Base-by-base conservation (phyloP, 2,888 invertebrate genomes). In the Lycaena phlaeas region DNA sequence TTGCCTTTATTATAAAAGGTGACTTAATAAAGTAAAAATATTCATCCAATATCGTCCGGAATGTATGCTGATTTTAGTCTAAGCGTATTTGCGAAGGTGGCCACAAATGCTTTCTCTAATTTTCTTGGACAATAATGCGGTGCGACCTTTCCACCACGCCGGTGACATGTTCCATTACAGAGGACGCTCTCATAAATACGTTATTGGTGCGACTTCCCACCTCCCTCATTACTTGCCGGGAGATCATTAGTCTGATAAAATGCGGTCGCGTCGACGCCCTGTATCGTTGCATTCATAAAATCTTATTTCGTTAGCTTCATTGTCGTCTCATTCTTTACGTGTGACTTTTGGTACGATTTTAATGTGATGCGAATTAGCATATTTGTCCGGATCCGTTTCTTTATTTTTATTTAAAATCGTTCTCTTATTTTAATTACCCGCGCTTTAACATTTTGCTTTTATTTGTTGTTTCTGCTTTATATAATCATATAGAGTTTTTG, bases 171-270 rank as follows among this genome's bases (percentile, higher is more conserved):
- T 65, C 72, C 74, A 79, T 79, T 79, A 78, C 62, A 51, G 57
- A 50, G 68, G 72, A 68, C 60, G 71, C 63, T 74, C 76, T 75
- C 77, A 78, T 78, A 78, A 78, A 79, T 78, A 78, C 71, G 75
- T 78, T 77, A 79, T 77, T 78, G 78, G 73, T 68, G n/a, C n/a
- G n/a, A 60, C 64, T 58, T 59, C 60, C 60, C 64, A 59, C 63
- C 68, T 63, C 66, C 61, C 78, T 77, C 77, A 79, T 78, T 81
- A 78, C 70, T n/a, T n/a, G 50, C 52, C 51, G n/a, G n/a, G 61
- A 68, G 74, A 73, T 78, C 78, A 77, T 79, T 78, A 77, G 73
- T 67, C 57, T 65, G 77, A 78, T 81, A 78, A 78, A 76, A 76
- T 74, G 78, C 68, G 73, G n/a, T n/a, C n/a, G 50, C 40, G 53